These are phyloP conservation scores for Takifugu ocellatus DNA, from an alignment of 2,797 vertebrate species.

Conservation along the genomic window DNA sequence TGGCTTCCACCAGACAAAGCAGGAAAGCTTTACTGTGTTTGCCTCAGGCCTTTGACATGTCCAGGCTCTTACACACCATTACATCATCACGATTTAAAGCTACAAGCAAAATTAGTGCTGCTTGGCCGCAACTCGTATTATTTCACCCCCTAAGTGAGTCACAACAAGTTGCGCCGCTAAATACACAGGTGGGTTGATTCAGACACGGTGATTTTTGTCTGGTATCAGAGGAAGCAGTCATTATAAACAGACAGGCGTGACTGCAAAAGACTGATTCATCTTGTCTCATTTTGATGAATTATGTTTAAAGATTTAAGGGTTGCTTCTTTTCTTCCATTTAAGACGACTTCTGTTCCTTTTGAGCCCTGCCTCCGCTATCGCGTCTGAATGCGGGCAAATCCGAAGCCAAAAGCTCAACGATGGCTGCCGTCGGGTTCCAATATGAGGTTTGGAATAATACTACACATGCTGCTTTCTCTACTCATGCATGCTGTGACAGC, in stretches of 20 bases:
- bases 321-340: neutral
- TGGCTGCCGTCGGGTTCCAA: constrained; percentile 12
- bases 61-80: constrained; percentile 49
- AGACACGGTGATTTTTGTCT: constrained; percentile 25
- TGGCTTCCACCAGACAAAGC: constrained; percentile 14
- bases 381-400: constrained; percentile 9
- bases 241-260: constrained; percentile 15
- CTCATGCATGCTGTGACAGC: constrained; percentile 42
- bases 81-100: constrained; percentile 58
- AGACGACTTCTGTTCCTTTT: neutral
- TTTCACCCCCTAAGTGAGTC: constrained; percentile 41
- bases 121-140: constrained; percentile 34
- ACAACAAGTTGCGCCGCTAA: constrained; percentile 25
- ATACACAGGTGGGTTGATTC: constrained; percentile 19
- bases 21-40: constrained; percentile 21
- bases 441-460: constrained; percentile 17
- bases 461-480: constrained; percentile 17
- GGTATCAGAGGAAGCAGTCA: constrained; percentile 23
- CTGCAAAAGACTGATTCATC: constrained; percentile 12
- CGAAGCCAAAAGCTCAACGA: constrained; percentile 9
- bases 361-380: neutral
- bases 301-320: neutral
- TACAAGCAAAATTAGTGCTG: constrained; percentile 43
- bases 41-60: constrained; percentile 52
- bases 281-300: neutral